Evolutionary conservation across 2,888 invertebrate genomes (phyloP), one percentile per base, ranked within the genome.

Genomic region (Coenonympha glycerion): DNA sequence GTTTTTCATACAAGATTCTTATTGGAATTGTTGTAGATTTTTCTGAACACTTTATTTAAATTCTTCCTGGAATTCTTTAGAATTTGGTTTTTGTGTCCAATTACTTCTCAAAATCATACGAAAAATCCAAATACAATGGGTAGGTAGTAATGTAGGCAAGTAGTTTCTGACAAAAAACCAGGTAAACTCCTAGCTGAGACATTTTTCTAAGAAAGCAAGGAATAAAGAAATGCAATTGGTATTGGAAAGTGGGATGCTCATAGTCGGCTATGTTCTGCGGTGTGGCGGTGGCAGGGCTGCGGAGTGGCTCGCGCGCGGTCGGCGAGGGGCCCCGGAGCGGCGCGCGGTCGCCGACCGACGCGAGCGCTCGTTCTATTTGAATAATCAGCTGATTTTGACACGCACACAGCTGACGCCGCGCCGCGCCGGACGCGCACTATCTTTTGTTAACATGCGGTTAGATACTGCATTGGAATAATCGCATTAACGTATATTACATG

Each of bases 371-470:
- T 80, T 82, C 82, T 87, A 87, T 87, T 87, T 87, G 85, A 85
- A 85, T 87, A 85, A 87, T 87, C 87, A 88, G 87, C 87, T 88
- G 87, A 87, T 88, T 88, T 84, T 87, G 87, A 88, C 87, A 84
- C 85, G 81, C 80, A 72, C 70, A 82, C 85, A 85, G 87, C 87
- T 85, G 86, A 83, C 79, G 74, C 76, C 69, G 68, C 66, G 73
- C 78, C 85, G 83, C 79, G 74, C 76, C 69, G 68, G 66, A 73
- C 78, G 78, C 76, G 73, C 71, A 76, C 72, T 85, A 82, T 82
- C 78, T 72, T 64, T 70, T 62, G 61, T 64, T 72, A 68, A 62
- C 71, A 68, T 45, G 19, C 34, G 34, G 44, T 42, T 47, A 24
- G 46, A 49, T 49, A 49, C 22, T 22, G 33, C 30, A 44, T 36